These are phyloP conservation scores for Zaprionus bogoriensis DNA, from an alignment of 2,888 invertebrate species.

Conservation along the genomic window DNA sequence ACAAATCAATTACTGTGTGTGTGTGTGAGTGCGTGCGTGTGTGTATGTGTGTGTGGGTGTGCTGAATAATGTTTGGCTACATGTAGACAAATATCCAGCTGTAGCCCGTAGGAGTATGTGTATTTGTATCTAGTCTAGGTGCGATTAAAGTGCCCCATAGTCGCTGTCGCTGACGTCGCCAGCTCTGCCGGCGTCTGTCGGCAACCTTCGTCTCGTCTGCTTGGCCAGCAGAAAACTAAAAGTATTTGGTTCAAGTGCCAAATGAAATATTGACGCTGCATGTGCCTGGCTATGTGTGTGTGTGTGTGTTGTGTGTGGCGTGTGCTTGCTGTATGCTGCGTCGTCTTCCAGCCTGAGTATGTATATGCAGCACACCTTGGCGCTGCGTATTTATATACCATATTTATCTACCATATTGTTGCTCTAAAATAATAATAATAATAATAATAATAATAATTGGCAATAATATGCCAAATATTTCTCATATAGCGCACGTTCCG, in stretches of 20 bases:
- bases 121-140: constrained; percentile 15
- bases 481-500: constrained; percentile 17
- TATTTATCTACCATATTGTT: constrained; percentile 44
- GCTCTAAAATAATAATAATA: constrained; percentile 61
- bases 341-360: constrained; percentile 3
- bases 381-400: constrained; percentile 8
- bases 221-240: constrained; percentile 64
- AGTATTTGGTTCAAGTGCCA: constrained; percentile 78
- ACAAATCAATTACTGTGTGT: constrained; percentile 40
- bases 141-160: constrained; percentile 36
- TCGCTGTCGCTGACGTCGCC: constrained; percentile 11
- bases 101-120: background rate
- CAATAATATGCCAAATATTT: constrained; percentile 63
- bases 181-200: constrained; percentile 7
- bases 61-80: background rate
- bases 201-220: constrained; percentile 64
- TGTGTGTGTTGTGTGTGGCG: background rate
- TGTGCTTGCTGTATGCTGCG: background rate
- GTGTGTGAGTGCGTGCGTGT: background rate
- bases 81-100: background rate
- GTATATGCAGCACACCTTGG: constrained; percentile 5
- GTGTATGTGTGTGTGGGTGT: background rate
- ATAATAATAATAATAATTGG: constrained; percentile 61
- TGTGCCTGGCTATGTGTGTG: constrained; percentile 50
- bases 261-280: constrained; percentile 75